Base-by-base conservation (phyloP, 53 echinoderm and acorn worm genomes). In the Zoroaster sp. region DNA sequence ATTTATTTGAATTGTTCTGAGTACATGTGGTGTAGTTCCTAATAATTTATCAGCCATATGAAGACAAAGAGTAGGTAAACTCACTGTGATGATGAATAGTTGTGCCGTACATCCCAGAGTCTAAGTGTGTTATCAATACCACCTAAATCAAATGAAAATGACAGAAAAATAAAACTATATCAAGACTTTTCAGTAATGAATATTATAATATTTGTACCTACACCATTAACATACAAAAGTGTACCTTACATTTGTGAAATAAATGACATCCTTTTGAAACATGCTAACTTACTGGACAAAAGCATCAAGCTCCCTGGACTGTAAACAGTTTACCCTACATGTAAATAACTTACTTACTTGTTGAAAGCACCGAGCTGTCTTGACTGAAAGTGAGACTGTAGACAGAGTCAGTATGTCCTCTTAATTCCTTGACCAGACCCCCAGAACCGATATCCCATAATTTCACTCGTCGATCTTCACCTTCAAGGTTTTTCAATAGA, bases 381-480 rank as follows among this genome's bases (percentile, higher is more conserved):
- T 92, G 95, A 78, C 95, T 97, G 66, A 97, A 97, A 34, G 86
- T 69, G 3, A 97, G 82, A 18, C 95, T 90, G 69, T 95, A 94
- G 30, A 97, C 95, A 47, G 90, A 94, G 90, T 95, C 95, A 23
- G 94, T 92, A 78, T 97, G 97, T 7, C 97, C 97, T 51, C 97
- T 88, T 23, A 97, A 55, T 33, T 97, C 97, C 72, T 97, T 97
- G 89, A 97, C 87, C 35, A 95, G 75, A 18, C 94, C 92, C 15
- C 97, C 97, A 13, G 94, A 92, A 28, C 94, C 95, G 35, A 97
- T 90, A 70, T 97, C 97, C 97, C 97, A 97, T 20, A 97, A 55
- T 37, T 94, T 94, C 30, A 97, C 92, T 88, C 93, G 66, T 14
- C 97, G 79, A 74, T 97, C 97, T 88, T 97, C 97, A 30, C 97